Evolutionary conservation across 2,888 invertebrate species (phyloP).

Genomic region (Empis stercorea): DNA sequence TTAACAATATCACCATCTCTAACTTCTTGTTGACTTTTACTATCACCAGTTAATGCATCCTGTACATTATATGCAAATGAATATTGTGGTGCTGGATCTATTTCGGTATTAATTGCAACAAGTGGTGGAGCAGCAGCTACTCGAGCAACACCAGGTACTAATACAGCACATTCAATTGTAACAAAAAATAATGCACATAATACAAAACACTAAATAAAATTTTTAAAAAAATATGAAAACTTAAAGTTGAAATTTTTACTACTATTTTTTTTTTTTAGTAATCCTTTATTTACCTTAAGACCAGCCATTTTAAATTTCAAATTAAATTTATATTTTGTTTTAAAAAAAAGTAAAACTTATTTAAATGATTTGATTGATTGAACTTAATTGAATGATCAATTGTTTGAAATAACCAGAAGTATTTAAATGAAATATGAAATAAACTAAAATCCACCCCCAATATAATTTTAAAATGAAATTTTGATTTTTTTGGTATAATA

Average conservation of each 20-base stretch:
- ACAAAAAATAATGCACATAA: not conserved
- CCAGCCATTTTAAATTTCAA: not conserved
- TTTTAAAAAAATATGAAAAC: too few species aligned
- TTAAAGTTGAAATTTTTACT: too few species aligned
- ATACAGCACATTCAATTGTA: not conserved
- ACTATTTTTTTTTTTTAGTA: too few species aligned
- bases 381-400: not conserved
- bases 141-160: conserved; percentile 6
- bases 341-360: not conserved
- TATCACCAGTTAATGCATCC: conserved; percentile 50
- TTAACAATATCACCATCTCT: conserved; percentile 50
- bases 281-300: not conserved
- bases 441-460: too few species aligned
- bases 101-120: conserved; percentile 20
- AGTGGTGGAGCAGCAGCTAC: conserved; percentile 19
- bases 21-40: conserved; percentile 41
- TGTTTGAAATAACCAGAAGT: not conserved
- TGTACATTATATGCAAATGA: conserved; percentile 56
- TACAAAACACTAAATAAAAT: not conserved
- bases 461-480: too few species aligned
- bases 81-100: conserved; percentile 42
- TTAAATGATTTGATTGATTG: not conserved
- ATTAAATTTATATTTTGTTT: not conserved
- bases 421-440: too few species aligned
- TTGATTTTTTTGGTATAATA: too few species aligned